Base-by-base conservation (phyloP, 1,140 invertebrate genomes). In the Diploscapter pachys region DNA sequence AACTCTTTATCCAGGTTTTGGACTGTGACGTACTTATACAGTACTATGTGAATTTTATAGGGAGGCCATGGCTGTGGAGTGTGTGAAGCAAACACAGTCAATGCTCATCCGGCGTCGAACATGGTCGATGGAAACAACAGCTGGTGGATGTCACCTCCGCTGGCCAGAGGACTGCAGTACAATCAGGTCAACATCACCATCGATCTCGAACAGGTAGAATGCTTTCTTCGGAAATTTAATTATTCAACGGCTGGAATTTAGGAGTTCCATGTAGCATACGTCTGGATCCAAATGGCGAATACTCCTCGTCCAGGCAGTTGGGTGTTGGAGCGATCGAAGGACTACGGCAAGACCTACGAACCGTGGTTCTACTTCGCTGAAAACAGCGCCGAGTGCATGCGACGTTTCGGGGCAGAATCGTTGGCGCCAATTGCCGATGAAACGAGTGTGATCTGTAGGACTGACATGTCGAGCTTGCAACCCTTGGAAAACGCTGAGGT, bases 331-430 rank as follows among this genome's bases (percentile, higher is more conserved):
- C 92, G 96, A 85, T 98, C 95, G 0, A 90, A 89, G 0, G 95
- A 99, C 88, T 91, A 94, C 81, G 96, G 96, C 49, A 90, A 92
- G 85, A 95, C 93, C 0, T 99, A 91, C 88, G 89, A 90, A 52
- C 92, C 96, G 0, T 99, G 96, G 96, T 94, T 98, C 86, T 98
- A 97, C 85, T 99, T 99, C 87, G 95, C 96, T 0, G 93, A 95
- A 83, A 92, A 91, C 0, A 88, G 89, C n/a, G 89, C 87, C 80
- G 80, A 93, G 90, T 73, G 96, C 72, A 75, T 78, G 69, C 73
- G 81, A 57, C 91, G 90, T 83, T 97, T 96, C 82, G 93, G 93
- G 5, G 89, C 90, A 65, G 90, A 93, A 74, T 91, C 90, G 72
- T 87, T 93, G 71, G 89, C 90, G 72, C 91, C 92, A 0, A 93